These are phyloP conservation scores for Oikopleura vanhoeffeni DNA, from an alignment of 23 tunicate genomes.

Conservation along the genomic window DNA sequence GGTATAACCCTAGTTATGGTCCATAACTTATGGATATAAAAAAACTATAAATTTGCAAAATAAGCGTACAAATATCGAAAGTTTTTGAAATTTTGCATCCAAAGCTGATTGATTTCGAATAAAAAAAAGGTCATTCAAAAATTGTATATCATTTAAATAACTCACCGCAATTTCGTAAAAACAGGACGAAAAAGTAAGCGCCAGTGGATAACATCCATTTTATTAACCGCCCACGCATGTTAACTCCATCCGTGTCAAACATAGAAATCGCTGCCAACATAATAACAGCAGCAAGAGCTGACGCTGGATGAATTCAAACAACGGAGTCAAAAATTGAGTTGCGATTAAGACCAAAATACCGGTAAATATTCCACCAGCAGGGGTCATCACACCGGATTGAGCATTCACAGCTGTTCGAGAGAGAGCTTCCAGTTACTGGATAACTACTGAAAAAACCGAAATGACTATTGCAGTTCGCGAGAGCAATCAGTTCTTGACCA, in stretches of 20 bases:
- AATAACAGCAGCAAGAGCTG: conserved; percentile 50
- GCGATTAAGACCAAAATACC: conserved; percentile 53
- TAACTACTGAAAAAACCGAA: conserved; percentile 39
- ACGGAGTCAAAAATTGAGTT: conserved; percentile 33
- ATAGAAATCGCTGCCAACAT: conserved; percentile 67
- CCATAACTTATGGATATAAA: no score
- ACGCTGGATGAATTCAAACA: conserved; percentile 51
- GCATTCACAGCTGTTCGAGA: conserved; percentile 60
- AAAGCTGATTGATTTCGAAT: no score
- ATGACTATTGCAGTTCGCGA: conserved; percentile 29
- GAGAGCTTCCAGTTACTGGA: conserved; percentile 57
- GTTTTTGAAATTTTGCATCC: no score
- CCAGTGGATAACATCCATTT: conserved; percentile 39
- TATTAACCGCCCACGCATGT: conserved; percentile 34
- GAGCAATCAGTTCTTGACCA: conserved; percentile 46
- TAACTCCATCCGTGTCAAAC: conserved; percentile 34
- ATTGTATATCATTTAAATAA: no score
- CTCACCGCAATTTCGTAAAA: conserved; percentile 77
- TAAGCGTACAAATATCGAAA: no score
- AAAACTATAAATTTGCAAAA: no score
- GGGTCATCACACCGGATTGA: conserved; percentile 58
- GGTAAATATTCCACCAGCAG: conserved; percentile 43
- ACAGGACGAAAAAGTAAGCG: conserved; percentile 33
- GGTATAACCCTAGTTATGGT: no score
- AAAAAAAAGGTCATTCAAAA: no score